Evolutionary conservation across 2,888 invertebrate genomes (phyloP), one percentile per base, ranked within the genome.

Genomic region (Synanthedon andrenaeformis): DNA sequence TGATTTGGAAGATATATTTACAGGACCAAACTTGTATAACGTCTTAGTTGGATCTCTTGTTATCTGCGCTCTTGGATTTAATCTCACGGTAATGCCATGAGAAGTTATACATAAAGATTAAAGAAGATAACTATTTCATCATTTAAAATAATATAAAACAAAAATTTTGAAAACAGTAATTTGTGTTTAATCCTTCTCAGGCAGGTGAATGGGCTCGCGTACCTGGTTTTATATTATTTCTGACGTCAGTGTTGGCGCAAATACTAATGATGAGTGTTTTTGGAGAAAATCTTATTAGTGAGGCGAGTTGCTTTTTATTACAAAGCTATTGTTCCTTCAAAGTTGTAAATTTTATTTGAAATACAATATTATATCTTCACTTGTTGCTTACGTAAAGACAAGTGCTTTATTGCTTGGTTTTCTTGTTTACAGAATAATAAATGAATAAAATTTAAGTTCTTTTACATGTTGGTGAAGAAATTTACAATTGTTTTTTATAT

Each of bases 61-160:
- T 67, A 84, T 84, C 65, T 85, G 85, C 58, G 83, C 78, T 35
- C 72, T 83, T 10, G 82, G 82, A 53, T 85, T 85, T 59, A 82
- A 79, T 67, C 65, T 85, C 57, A 78, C 75, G 72, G 85, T 84
- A 70, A 62, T 11, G 19, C 10, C 10, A 28, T 1, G 19, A 23
- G 4, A 4, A 23, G 19, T 3, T 23, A 4, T 23, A 23, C 23
- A 23, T 23, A 23, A 23, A n/a, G n/a, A n/a, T n/a, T 23, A 23
- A 23, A 23, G 23, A 23, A 23, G 23, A 23, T 5, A 1, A 23
- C 5, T 5, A 23, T 23, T 23, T 23, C 5, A 23, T 23, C 5
- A 23, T 23, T 23, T 8, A 35, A 35, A 35, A 8, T 35, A 35
- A 19, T 14, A 50, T 23, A 42, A 35, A 35, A 50, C 6, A 52